Conservation (phyloP, 2,797 vertebrate genomes). For the Neopelma chrysocephalum region DNA sequence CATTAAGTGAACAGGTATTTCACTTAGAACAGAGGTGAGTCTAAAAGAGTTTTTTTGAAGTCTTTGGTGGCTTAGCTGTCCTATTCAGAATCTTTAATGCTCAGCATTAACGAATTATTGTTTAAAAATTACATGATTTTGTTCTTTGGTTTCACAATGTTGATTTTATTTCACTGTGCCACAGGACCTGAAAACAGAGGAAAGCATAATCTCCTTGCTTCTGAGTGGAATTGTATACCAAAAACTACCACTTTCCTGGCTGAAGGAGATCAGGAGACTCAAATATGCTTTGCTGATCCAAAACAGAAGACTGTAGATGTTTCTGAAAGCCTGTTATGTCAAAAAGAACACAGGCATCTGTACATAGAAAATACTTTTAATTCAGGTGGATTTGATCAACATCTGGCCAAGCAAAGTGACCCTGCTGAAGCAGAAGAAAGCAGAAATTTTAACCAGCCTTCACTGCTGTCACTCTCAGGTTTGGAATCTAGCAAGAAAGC, state of each 20-base stretch:
- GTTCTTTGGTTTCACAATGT: slow-evolving; percentile 1
- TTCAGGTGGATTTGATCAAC: slow-evolving; percentile 80
- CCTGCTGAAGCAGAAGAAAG: slow-evolving; percentile 81
- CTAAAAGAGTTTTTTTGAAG: background rate
- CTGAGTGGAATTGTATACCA: slow-evolving; percentile 87
- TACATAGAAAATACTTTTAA: slow-evolving; percentile 87
- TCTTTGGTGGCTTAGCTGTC: background rate
- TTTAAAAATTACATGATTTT: background rate
- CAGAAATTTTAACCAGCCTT: slow-evolving; percentile 80
- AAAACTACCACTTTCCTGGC: slow-evolving; percentile 88
- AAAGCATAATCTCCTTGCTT: slow-evolving; percentile 87
- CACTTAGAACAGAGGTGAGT: background rate
- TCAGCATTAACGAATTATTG: background rate
- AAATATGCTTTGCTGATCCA: slow-evolving; percentile 83
- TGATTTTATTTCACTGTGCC: slow-evolving; percentile 35
- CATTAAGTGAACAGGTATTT: slow-evolving; percentile 4
- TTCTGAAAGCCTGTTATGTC: slow-evolving; percentile 80
- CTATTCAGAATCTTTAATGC: background rate
- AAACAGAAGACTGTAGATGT: slow-evolving; percentile 85
- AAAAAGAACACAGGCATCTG: slow-evolving; percentile 84
- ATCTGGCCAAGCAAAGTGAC: slow-evolving; percentile 80
- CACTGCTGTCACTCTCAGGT: slow-evolving; percentile 84
- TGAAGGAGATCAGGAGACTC: slow-evolving; percentile 84
- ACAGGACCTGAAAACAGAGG: slow-evolving; percentile 83
- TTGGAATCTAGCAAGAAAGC: slow-evolving; percentile 81